A percentile compares a stretch with the other conserved stretches of the same genome.
Conservation (phyloP, 2,888 invertebrate genomes). For the Steinernema hermaphroditum region DNA sequence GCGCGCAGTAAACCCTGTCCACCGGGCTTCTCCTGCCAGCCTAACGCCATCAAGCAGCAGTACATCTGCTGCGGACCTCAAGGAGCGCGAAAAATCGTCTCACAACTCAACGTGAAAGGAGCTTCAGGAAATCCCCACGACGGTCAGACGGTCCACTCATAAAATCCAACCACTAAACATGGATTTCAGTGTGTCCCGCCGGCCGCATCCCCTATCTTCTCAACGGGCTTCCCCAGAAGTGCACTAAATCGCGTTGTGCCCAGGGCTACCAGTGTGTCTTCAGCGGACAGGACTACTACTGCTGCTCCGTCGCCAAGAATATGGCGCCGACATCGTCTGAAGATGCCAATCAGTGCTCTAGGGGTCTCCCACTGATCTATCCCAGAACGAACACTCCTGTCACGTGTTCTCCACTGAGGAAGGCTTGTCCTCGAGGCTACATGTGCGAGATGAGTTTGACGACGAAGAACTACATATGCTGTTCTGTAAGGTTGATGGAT, state of each 20-base stretch:
- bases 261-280: slow-evolving; percentile 56
- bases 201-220: slow-evolving; percentile 52
- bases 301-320: slow-evolving; percentile 44
- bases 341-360: slow-evolving; percentile 40
- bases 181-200: slow-evolving; percentile 43
- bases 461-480: slow-evolving; percentile 18
- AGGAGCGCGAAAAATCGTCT: slow-evolving; percentile 22
- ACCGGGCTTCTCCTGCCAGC: slow-evolving; percentile 44
- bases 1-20: slow-evolving; percentile 44
- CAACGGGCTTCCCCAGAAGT: slow-evolving; percentile 52
- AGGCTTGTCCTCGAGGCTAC: slow-evolving; percentile 48
- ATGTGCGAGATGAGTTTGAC: slow-evolving; percentile 24
- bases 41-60: slow-evolving; percentile 50
- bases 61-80: slow-evolving; percentile 51
- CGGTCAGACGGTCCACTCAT: slow-evolving; percentile 23
- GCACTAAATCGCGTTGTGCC: slow-evolving; percentile 45
- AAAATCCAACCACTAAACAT: background rate
- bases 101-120: slow-evolving; percentile 3
- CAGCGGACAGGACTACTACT: slow-evolving; percentile 46
- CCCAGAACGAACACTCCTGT: slow-evolving; percentile 53
- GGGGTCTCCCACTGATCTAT: slow-evolving; percentile 50
- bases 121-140: slow-evolving; percentile 34
- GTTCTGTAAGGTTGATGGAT: slow-evolving; percentile 29
- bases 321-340: background rate
- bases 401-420: slow-evolving; percentile 45